Conservation (phyloP, 2,888 invertebrate genomes). For the Epinotia ramella region DNA sequence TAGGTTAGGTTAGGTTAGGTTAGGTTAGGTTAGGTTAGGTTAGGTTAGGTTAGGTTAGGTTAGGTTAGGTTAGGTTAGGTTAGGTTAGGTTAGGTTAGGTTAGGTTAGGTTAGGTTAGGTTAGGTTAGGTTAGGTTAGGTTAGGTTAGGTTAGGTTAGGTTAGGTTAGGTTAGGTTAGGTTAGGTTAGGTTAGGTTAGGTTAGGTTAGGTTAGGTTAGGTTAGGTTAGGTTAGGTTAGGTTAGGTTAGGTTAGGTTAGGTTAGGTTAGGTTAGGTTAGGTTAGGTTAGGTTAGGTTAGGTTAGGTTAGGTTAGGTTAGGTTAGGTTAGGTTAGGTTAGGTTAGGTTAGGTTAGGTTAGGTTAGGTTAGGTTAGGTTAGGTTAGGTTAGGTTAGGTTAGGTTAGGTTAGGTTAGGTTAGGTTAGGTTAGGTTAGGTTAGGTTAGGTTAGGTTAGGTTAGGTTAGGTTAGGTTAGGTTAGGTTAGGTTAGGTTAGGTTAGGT, state of each 20-base stretch:
- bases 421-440: conserved; percentile 39
- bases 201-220: conserved; percentile 21
- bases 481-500: conserved; percentile 39
- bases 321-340: conserved; percentile 22
- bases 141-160: conserved; percentile 47
- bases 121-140: conserved; percentile 48
- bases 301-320: conserved; percentile 22
- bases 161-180: conserved; percentile 22
- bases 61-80: conserved; percentile 47
- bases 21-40: conserved; percentile 36
- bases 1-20: conserved; percentile 24
- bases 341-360: conserved; percentile 22
- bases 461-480: conserved; percentile 37
- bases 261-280: conserved; percentile 22
- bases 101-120: conserved; percentile 45
- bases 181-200: conserved; percentile 22
- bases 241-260: conserved; percentile 20
- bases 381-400: conserved; percentile 22
- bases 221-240: conserved; percentile 22
- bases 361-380: conserved; percentile 22
- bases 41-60: conserved; percentile 42
- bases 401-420: conserved; percentile 35
- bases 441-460: conserved; percentile 40
- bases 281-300: conserved; percentile 22
- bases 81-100: conserved; percentile 48